phyloP scores from a whole-genome alignment of 2,888 invertebrate species.

The Sipunculus nudus region DNA sequence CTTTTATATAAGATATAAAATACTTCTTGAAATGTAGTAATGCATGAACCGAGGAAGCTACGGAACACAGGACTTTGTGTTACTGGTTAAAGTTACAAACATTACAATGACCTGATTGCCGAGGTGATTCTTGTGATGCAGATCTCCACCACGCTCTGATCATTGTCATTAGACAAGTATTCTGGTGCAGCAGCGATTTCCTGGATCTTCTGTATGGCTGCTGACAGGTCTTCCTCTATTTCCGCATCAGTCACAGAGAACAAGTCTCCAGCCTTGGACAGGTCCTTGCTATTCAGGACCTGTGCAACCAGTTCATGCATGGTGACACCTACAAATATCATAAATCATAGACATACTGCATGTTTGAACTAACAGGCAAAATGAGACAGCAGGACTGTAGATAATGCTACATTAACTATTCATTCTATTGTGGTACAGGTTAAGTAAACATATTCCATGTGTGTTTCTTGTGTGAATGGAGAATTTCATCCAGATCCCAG shows the following conservation, averaged over 20 bases:
- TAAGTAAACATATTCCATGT: no score
- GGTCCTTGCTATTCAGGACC: constrained; percentile 87
- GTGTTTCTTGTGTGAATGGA: no score
- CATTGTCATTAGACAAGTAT: constrained; percentile 86
- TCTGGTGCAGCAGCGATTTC: constrained; percentile 84
- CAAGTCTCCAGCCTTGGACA: constrained; percentile 88
- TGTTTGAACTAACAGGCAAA: no score
- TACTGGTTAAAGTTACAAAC: no score
- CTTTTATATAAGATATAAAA: no score
- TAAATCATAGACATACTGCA: background rate
- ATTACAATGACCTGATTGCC: constrained; percentile 83
- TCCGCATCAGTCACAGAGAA: constrained; percentile 87
- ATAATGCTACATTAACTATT: no score
- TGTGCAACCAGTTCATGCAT: constrained; percentile 93
- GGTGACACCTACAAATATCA: background rate
- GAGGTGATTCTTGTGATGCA: constrained; percentile 90
- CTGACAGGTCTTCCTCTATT: constrained; percentile 71
- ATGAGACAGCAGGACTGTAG: no score
- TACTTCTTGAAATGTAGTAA: no score
- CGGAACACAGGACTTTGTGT: no score
- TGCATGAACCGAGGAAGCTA: no score
- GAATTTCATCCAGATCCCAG: no score
- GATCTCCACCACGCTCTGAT: constrained; percentile 94
- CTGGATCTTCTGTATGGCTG: constrained; percentile 77
- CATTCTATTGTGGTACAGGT: no score